These are phyloP conservation scores for Polietes domitor DNA, from an alignment of 2,888 invertebrate species.

Conservation along the genomic window DNA sequence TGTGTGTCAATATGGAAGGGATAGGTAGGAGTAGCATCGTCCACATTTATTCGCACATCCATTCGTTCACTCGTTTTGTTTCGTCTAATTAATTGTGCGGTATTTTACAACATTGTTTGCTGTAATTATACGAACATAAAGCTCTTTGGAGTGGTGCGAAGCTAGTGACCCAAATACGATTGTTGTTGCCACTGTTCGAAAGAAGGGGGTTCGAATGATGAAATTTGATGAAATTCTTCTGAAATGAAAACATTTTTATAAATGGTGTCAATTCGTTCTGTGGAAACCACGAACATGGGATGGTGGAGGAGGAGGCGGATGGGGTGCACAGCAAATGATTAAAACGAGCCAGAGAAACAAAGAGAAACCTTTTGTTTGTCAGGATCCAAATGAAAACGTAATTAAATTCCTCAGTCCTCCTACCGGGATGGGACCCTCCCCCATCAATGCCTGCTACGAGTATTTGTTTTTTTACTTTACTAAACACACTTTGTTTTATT, in stretches of 20 bases:
- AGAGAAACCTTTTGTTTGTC: slow-evolving; percentile 8
- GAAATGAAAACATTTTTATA: slow-evolving; percentile 52
- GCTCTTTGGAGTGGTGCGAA: slow-evolving; percentile 40
- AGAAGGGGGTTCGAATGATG: slow-evolving; percentile 22
- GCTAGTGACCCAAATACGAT: slow-evolving; percentile 36
- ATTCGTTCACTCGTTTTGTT: slow-evolving; percentile 38
- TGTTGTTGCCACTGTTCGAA: background rate
- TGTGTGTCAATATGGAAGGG: background rate
- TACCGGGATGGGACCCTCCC: background rate
- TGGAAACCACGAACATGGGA: background rate
- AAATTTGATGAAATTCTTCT: slow-evolving; percentile 43
- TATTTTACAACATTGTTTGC: slow-evolving; percentile 57
- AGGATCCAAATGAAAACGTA: slow-evolving; percentile 11
- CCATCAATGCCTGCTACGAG: slow-evolving; percentile 20
- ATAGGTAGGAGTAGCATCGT: background rate
- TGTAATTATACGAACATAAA: slow-evolving; percentile 43
- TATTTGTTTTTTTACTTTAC: slow-evolving; percentile 27
- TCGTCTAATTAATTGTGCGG: slow-evolving; percentile 60
- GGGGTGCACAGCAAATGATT: slow-evolving; percentile 22
- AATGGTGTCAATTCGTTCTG: slow-evolving; percentile 48
- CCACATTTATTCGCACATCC: background rate
- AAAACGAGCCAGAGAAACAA: background rate
- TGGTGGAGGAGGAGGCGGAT: background rate
- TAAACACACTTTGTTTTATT: slow-evolving; percentile 33
- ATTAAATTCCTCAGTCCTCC: slow-evolving; percentile 7